Evolutionary conservation across 2,113 vertebrate genomes (phyloP).

Genomic region (Phylloscopus whistleri): DNA sequence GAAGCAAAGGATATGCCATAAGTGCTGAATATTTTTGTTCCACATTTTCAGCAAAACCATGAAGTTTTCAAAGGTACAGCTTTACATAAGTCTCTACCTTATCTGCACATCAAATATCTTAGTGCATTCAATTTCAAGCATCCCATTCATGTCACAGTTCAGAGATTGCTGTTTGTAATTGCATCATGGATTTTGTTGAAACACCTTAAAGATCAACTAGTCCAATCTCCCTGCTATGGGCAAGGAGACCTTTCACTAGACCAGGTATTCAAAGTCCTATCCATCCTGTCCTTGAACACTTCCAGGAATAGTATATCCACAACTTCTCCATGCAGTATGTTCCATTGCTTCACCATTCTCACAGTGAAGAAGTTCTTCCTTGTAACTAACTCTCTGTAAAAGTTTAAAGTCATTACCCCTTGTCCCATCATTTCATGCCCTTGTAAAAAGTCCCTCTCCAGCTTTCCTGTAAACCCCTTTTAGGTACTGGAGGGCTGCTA

Average conservation of each 20-base stretch:
- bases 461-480: not conserved
- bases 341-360: not conserved
- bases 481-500: not conserved
- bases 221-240: not conserved
- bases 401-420: not conserved
- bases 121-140: not conserved
- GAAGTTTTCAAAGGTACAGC: not conserved
- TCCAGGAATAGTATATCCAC: not conserved
- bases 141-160: not conserved
- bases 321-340: not conserved
- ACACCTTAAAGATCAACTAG: not conserved
- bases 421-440: not conserved
- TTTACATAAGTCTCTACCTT: not conserved
- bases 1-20: not conserved
- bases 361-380: not conserved
- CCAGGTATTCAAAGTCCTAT: not conserved
- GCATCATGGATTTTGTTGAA: not conserved
- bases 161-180: not conserved
- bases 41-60: not conserved
- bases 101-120: not conserved
- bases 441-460: not conserved
- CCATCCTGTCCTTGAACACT: not conserved
- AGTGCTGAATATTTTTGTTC: not conserved
- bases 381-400: not conserved
- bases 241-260: not conserved